Conservation (phyloP, 2,888 invertebrate species). For the Harmothoe impar region DNA sequence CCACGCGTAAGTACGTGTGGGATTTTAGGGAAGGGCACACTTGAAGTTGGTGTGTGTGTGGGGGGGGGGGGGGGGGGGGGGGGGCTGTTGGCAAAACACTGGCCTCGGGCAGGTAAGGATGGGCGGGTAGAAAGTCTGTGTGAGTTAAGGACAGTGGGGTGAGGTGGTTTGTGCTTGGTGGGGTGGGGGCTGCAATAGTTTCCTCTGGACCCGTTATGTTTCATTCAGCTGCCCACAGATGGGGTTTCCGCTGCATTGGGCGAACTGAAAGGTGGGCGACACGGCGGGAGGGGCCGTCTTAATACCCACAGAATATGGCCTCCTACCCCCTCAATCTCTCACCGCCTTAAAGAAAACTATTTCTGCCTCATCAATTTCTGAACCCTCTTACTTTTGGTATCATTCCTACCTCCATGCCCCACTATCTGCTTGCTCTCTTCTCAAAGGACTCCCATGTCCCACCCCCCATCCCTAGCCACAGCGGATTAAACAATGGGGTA, state of each 20-base stretch:
- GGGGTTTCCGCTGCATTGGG: conserved; percentile 30
- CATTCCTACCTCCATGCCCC: not conserved
- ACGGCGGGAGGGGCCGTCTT: not conserved
- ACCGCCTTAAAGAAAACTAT: not conserved
- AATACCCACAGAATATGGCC: conserved; percentile 14
- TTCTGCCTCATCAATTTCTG: conserved; percentile 26
- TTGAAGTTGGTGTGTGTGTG: not conserved
- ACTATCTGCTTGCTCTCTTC: not conserved
- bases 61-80: not conserved
- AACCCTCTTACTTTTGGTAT: not conserved
- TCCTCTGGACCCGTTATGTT: conserved; percentile 41
- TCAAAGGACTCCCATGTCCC: not conserved
- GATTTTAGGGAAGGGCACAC: too few relatives aligned
- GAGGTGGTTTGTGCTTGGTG: not conserved
- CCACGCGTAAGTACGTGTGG: too few relatives aligned
- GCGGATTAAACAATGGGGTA: not conserved
- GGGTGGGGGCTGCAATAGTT: not conserved
- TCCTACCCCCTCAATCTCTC: not conserved
- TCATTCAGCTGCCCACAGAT: not conserved
- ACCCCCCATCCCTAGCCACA: not conserved
- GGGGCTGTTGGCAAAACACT: conserved; percentile 19
- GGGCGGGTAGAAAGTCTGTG: not conserved
- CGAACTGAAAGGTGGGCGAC: not conserved
- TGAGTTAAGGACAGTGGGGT: not conserved
- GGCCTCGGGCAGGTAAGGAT: not conserved